phyloP scores from a whole-genome alignment of 2,797 vertebrate species.

The Aratinga solstitialis region DNA sequence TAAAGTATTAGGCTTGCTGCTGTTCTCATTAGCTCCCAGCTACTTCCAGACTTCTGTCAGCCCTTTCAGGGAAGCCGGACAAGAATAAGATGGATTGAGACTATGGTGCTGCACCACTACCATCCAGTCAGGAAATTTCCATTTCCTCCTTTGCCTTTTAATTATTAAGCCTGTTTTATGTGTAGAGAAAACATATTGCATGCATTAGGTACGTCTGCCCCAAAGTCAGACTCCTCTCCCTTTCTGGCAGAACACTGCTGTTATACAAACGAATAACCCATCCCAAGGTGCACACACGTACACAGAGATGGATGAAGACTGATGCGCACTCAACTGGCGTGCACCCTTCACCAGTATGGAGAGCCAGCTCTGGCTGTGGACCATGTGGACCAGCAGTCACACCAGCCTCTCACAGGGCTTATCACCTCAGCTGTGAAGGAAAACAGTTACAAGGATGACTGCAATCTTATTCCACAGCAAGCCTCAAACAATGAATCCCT shows the following conservation, averaged over 20 bases:
- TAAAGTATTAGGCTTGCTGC: slow-evolving; percentile 2
- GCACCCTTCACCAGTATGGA: rapidly evolving
- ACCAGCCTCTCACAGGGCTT: not conserved
- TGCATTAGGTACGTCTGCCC: not conserved
- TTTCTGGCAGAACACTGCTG: not conserved
- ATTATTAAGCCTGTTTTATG: not conserved
- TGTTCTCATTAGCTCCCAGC: not conserved
- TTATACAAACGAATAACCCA: not conserved
- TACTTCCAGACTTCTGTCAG: not conserved
- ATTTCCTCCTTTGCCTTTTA: slow-evolving; percentile 3
- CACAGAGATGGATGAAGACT: not conserved
- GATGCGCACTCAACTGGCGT: not conserved
- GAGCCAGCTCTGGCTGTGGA: not conserved
- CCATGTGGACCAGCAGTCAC: not conserved
- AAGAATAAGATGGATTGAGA: not conserved
- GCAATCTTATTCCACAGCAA: not conserved
- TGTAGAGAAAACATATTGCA: not conserved
- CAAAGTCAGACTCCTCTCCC: not conserved
- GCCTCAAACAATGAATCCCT: not conserved
- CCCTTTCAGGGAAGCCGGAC: not conserved
- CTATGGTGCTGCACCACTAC: not conserved
- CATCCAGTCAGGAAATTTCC: not conserved
- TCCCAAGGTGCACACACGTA: not conserved
- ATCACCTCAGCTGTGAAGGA: not conserved
- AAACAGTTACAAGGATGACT: not conserved